Conservation (phyloP, 2,797 vertebrate species). For the Pseudochirops corinnae region DNA sequence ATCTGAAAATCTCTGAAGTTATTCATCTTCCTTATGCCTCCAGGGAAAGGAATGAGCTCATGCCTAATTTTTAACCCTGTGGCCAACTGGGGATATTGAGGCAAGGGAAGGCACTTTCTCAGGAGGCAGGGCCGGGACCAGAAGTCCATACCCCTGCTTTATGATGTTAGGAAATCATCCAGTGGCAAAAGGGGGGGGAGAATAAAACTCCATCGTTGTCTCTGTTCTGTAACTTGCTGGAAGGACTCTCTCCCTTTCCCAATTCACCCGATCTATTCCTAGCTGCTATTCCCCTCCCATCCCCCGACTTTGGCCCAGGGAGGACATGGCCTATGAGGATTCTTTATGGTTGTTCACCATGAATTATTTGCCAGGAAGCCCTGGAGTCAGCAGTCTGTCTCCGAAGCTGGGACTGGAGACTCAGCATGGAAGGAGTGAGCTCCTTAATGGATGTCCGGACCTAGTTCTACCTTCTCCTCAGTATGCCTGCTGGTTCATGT, state of each 20-base stretch:
- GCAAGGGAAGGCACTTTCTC: not conserved
- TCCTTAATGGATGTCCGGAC: not conserved
- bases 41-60: not conserved
- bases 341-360: not conserved
- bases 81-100: not conserved
- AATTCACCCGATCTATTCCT: not conserved
- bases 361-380: not conserved
- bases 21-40: not conserved
- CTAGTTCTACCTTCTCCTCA: not conserved
- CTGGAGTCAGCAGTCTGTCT: not conserved
- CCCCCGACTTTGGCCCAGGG: not conserved
- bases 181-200: not conserved
- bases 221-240: not conserved
- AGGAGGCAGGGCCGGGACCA: not conserved
- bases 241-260: not conserved
- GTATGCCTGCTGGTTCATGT: not conserved
- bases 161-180: not conserved
- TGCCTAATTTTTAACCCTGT: not conserved
- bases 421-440: not conserved
- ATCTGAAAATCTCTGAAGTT: not conserved
- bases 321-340: not conserved
- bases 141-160: not conserved
- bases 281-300: not conserved
- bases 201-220: not conserved
- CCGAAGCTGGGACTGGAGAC: not conserved